Evolutionary conservation across 1,140 invertebrate genomes (phyloP), one percentile per base, ranked within the genome.

Genomic region (Zelostemma sp.): DNA sequence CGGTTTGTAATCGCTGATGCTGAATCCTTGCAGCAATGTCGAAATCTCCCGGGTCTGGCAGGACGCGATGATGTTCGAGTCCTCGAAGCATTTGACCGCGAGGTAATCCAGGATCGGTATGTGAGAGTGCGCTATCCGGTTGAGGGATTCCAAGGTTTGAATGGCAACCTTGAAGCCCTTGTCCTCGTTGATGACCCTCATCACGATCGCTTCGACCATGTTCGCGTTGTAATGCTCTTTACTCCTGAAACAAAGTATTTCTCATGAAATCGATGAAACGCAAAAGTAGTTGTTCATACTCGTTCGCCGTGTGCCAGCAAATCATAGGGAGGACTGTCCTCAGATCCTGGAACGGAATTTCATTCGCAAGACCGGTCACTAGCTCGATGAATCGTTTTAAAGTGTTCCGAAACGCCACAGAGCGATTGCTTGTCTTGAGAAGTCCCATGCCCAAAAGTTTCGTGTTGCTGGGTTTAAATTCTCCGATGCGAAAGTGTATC

Each of bases 1-100:
- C 0, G 90, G 89, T 41, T 85, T 87, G 68, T 88, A 90, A 78
- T 89, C 87, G 19, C 86, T 88, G 63, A 86, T 85, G 11, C 86
- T 79, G 14, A 88, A 75, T 19, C 80, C 85, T 12, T 35, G 0
- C 5, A 46, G 11, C 3, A 56, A 47, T n/a, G 6, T 6, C 11
- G 46, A 18, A 1, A 56, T 33, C 6, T 56, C 11, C 8, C 1
- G 1, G n/a, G 5, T 5, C 0, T 1, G 4, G 12, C 15, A 19
- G 0, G 33, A 31, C 6, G 73, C 41, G 4, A 87, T 68, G 35
- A 78, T 64, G 3, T 58, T 63, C 5, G 82, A 75, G 51, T 87
- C 55, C 5, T 83, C 63, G 1, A 79, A 68, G 0, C 85, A 84
- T 64, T 82, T 76, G n/a, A 84, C 66, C 21, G 85, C 83, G 3